These are phyloP conservation scores for Pandion haliaetus DNA, from an alignment of 2,113 vertebrate species.

Conservation along the genomic window DNA sequence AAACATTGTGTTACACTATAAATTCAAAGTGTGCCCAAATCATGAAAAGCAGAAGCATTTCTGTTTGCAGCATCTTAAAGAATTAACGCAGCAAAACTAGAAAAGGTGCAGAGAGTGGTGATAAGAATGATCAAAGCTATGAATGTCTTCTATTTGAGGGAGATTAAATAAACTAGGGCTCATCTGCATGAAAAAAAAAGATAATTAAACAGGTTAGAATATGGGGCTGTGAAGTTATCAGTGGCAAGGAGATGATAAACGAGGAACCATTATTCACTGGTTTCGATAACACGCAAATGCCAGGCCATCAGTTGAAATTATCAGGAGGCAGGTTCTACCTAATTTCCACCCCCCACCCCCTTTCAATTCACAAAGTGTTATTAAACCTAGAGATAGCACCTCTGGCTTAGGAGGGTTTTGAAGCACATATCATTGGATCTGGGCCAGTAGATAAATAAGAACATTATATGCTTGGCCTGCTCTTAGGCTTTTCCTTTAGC, in stretches of 20 bases:
- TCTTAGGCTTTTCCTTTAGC: not conserved
- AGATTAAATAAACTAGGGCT: not conserved
- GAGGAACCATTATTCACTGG: not conserved
- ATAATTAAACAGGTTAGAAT: not conserved
- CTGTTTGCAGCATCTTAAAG: not conserved
- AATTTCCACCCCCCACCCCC: fast-evolving
- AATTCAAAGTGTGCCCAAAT: not conserved
- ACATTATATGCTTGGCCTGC: not conserved
- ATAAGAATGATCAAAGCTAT: not conserved
- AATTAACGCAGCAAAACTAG: not conserved
- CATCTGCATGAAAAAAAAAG: not conserved
- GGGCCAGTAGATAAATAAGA: not conserved
- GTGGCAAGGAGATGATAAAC: not conserved
- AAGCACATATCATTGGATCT: not conserved
- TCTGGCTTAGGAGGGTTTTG: not conserved
- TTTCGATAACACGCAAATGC: not conserved
- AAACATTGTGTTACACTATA: not conserved
- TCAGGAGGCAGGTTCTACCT: not conserved
- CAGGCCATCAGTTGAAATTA: not conserved
- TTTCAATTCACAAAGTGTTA: not conserved
- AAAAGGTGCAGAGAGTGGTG: not conserved
- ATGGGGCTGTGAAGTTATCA: not conserved
- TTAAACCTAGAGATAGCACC: not conserved
- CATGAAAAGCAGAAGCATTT: not conserved
- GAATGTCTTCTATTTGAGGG: not conserved